Percentiles rank a stretch among this genome's conserved stretches.
These are phyloP conservation scores for Crenuchus spilurus DNA, from an alignment of 2,797 vertebrate genomes.

Conservation along the genomic window DNA sequence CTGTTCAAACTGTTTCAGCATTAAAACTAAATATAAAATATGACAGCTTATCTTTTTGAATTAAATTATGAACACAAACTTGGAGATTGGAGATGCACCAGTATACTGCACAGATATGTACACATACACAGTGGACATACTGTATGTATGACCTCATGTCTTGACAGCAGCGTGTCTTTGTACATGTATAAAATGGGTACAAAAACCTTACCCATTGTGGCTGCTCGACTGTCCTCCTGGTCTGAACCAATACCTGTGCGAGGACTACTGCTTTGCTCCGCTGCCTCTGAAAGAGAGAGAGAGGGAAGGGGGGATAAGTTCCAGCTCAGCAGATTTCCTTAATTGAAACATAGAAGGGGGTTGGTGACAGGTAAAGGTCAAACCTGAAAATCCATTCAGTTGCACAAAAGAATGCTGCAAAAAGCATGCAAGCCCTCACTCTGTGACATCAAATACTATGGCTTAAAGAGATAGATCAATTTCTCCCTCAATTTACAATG, in stretches of 20 bases:
- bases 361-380: slow-evolving; percentile 15
- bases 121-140: too few relatives aligned
- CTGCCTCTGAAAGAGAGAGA: slow-evolving; percentile 78
- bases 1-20: too few relatives aligned
- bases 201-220: slow-evolving; percentile 83
- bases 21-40: too few relatives aligned
- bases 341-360: slow-evolving; percentile 9
- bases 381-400: background rate
- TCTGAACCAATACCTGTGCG: slow-evolving; percentile 88
- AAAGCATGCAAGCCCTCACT: background rate
- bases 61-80: too few relatives aligned
- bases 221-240: slow-evolving; percentile 92
- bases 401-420: background rate
- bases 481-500: too few relatives aligned
- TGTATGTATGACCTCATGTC: too few relatives aligned
- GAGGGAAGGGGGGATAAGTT: slow-evolving; percentile 30
- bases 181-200: background rate
- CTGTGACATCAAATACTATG: background rate
- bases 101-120: too few relatives aligned
- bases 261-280: slow-evolving; percentile 91
- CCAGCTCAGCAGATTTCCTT: slow-evolving; percentile 19
- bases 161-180: slow-evolving; percentile 7
- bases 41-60: too few relatives aligned
- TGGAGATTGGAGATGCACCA: too few relatives aligned
- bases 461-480: background rate